These are phyloP conservation scores for Megastigmus dorsalis DNA, from an alignment of 2,888 invertebrate species.

Conservation along the genomic window DNA sequence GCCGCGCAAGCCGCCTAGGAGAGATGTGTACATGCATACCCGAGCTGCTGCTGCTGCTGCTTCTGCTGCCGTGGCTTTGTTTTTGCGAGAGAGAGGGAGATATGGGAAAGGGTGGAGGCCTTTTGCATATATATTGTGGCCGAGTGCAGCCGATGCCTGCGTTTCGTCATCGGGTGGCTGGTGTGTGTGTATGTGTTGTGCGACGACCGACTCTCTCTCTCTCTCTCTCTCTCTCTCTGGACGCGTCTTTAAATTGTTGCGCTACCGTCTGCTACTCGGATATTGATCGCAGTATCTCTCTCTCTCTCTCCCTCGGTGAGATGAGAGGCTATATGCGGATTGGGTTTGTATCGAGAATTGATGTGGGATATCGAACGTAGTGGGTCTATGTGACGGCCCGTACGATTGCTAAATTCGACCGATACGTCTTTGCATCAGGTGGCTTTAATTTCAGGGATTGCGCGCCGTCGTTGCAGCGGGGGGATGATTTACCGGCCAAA, in stretches of 20 bases:
- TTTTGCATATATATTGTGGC: conserved; percentile 45
- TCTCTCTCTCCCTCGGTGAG: no score
- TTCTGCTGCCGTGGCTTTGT: conserved; percentile 29
- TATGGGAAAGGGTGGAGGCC: conserved; percentile 1
- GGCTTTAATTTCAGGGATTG: background rate
- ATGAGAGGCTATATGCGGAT: no score
- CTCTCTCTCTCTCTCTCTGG: background rate
- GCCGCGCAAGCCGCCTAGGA: no score
- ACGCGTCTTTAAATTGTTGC: no score
- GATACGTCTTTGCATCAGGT: background rate
- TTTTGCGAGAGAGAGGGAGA: background rate
- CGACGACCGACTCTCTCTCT: background rate
- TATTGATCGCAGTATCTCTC: conserved; percentile 22
- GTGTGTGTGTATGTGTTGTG: no score
- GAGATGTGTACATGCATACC: conserved; percentile 11
- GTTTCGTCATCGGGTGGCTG: background rate
- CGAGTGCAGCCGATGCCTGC: conserved; percentile 6
- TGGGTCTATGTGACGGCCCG: background rate
- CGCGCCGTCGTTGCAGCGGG: no score
- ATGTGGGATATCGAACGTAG: background rate
- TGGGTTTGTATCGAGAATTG: conserved; percentile 9
- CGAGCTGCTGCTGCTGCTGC: background rate
- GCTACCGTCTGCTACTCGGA: background rate
- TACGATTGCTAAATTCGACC: background rate
- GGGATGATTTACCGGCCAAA: no score